Conservation (phyloP, 2,888 invertebrate species). For the Smittia aterrima region DNA sequence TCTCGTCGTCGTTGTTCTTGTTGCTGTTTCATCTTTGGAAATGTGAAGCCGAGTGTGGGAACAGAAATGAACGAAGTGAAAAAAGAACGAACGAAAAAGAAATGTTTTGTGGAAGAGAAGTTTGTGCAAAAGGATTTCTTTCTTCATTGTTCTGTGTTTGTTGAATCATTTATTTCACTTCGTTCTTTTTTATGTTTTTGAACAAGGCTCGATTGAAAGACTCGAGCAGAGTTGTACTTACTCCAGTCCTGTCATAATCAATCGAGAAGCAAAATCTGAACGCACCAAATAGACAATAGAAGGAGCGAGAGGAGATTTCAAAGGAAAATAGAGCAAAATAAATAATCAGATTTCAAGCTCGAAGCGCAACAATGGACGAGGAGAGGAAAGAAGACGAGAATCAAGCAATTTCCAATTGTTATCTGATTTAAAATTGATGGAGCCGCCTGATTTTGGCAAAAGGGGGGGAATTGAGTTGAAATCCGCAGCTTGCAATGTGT, state of each 20-base stretch:
- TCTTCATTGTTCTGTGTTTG: constrained; percentile 35
- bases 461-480: background rate
- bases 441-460: constrained; percentile 16
- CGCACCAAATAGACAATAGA: constrained; percentile 21
- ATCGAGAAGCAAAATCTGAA: constrained; percentile 14
- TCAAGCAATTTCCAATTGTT: constrained; percentile 29
- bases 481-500: constrained; percentile 35
- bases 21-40: constrained; percentile 28
- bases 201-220: constrained; percentile 4
- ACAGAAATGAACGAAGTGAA: constrained; percentile 20
- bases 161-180: constrained; percentile 40
- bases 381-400: background rate
- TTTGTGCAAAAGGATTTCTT: constrained; percentile 38
- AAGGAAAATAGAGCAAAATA: constrained; percentile 41
- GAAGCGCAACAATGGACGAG: background rate
- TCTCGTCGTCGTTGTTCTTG: constrained; percentile 26
- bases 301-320: constrained; percentile 11
- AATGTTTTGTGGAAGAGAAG: constrained; percentile 12
- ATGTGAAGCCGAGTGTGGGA: constrained; percentile 38
- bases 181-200: background rate
- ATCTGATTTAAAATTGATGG: constrained; percentile 32
- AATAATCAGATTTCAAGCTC: constrained; percentile 37
- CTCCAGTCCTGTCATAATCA: constrained; percentile 6
- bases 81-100: constrained; percentile 25
- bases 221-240: background rate